These are phyloP conservation scores for Sphenodon punctatus DNA, from an alignment of 2,797 vertebrate genomes.

Conservation along the genomic window DNA sequence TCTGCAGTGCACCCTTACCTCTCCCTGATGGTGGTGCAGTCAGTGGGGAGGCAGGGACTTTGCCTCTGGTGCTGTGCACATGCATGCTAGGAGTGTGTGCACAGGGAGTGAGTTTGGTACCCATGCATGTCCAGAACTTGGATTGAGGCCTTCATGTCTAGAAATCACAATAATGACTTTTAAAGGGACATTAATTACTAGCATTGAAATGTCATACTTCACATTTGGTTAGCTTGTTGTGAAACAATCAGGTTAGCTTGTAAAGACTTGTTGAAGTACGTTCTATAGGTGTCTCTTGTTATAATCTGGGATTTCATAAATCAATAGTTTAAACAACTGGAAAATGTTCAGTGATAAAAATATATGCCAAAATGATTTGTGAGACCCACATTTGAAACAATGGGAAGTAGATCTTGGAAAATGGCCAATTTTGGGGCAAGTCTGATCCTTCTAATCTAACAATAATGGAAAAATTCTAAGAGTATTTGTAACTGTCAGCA, in stretches of 20 bases:
- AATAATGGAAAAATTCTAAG: not conserved
- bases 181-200: not conserved
- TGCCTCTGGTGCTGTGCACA: too few species aligned
- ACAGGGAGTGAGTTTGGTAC: too few species aligned
- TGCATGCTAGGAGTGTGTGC: too few species aligned
- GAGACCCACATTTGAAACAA: not conserved
- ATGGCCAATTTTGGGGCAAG: not conserved
- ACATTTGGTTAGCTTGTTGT: not conserved
- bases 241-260: not conserved
- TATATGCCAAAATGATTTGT: not conserved
- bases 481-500: not conserved
- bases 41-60: too few species aligned
- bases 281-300: not conserved
- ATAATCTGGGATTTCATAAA: not conserved
- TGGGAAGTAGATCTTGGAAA: not conserved
- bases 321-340: not conserved
- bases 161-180: not conserved
- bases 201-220: not conserved
- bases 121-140: too few species aligned
- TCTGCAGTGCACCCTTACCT: too few species aligned
- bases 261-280: not conserved
- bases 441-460: not conserved
- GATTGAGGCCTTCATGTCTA: too few species aligned
- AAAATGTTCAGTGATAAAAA: not conserved
- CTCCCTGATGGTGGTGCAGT: too few species aligned